A percentile compares a stretch with the other conserved stretches of the same genome.
Conservation (phyloP, 2,888 invertebrate genomes). For the Teleogryllus oceanicus region DNA sequence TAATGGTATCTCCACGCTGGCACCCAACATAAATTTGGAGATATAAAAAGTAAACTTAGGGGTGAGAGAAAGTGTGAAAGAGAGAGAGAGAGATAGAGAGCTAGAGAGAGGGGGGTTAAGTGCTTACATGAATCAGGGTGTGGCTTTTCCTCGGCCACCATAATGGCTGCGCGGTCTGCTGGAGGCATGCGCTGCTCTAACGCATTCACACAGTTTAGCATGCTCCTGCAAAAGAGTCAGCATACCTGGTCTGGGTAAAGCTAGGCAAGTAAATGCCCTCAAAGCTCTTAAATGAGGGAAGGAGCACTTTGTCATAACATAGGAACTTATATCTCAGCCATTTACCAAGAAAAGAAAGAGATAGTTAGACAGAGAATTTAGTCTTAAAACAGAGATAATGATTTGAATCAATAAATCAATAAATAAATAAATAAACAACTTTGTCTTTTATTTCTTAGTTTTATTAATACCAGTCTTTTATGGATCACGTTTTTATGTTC, state of each 20-base stretch:
- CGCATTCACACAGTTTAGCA: conserved; percentile 93
- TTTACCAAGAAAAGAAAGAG: conserved; percentile 12
- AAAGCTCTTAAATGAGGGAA: conserved; percentile 31
- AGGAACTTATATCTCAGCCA: background rate
- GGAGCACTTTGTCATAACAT: conserved; percentile 18
- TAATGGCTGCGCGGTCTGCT: conserved; percentile 72
- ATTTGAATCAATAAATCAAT: background rate
- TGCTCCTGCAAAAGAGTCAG: conserved; percentile 74
- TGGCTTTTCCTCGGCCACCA: conserved; percentile 72
- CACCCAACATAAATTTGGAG: conserved; percentile 27
- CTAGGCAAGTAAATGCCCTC: conserved; percentile 45
- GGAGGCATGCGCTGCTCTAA: conserved; percentile 85
- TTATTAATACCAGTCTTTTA: too few species aligned
- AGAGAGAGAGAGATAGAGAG: conserved; percentile 39
- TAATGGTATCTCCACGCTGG: conserved; percentile 22
- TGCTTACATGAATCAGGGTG: conserved; percentile 78
- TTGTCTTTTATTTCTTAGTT: too few species aligned
- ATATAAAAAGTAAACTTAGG: conserved; percentile 24
- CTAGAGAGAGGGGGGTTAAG: conserved; percentile 43
- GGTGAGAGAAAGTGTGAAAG: background rate
- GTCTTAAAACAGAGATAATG: conserved; percentile 20
- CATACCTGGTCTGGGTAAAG: conserved; percentile 50
- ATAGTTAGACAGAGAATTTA: conserved; percentile 20
- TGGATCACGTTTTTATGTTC: too few species aligned
- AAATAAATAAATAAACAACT: too few species aligned